These are phyloP conservation scores for Nymphalis c-album DNA, from an alignment of 2,888 invertebrate genomes.

Conservation along the genomic window DNA sequence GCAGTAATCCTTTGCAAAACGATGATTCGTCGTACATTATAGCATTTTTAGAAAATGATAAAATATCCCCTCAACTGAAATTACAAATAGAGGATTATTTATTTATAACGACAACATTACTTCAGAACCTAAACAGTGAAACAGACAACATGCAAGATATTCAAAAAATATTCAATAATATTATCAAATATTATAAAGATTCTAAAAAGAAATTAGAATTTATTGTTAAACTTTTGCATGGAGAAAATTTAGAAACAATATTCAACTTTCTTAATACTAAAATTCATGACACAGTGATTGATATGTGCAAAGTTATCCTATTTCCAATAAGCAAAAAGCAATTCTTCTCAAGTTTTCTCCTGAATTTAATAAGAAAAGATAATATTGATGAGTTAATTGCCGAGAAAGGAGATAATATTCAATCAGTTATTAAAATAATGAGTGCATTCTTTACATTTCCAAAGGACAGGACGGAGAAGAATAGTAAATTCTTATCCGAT, in stretches of 20 bases:
- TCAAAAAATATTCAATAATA: conserved; percentile 54
- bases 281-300: conserved; percentile 49
- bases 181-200: conserved; percentile 62
- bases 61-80: conserved; percentile 56
- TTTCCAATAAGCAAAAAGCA: conserved; percentile 67
- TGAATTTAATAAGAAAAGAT: conserved; percentile 66
- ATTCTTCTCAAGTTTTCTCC: conserved; percentile 62
- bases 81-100: conserved; percentile 60
- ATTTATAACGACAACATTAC: conserved; percentile 54
- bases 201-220: conserved; percentile 71
- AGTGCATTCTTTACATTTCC: conserved; percentile 65
- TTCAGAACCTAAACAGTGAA: conserved; percentile 54
- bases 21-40: conserved; percentile 55
- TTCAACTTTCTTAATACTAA: conserved; percentile 63
- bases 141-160: conserved; percentile 40
- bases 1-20: conserved; percentile 53
- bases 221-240: conserved; percentile 59
- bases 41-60: conserved; percentile 62
- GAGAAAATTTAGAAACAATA: conserved; percentile 64
- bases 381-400: conserved; percentile 63
- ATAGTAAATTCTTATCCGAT: conserved; percentile 57
- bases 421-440: conserved; percentile 72
- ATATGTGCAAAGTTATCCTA: conserved; percentile 59
- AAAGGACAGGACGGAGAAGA: conserved; percentile 52
- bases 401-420: conserved; percentile 73